A percentile compares a stretch with the other conserved stretches of the same genome.
Evolutionary conservation across 1,140 invertebrate species (phyloP).

Genomic region (Hydropsyche tenuis): DNA sequence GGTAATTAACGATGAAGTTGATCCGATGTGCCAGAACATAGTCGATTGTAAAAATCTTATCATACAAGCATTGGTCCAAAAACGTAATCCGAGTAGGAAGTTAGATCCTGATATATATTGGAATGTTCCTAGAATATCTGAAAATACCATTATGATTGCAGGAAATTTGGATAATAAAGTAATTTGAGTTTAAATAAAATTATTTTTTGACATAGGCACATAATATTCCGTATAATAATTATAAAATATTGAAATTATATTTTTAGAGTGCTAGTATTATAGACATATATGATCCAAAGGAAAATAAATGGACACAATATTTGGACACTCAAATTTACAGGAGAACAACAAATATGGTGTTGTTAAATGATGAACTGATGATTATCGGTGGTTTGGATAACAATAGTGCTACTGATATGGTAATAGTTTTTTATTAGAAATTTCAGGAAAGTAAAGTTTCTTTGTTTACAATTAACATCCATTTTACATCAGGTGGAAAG

Average conservation of each 20-base stretch:
- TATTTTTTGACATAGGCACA: background rate
- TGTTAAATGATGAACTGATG: background rate
- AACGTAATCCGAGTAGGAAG: background rate
- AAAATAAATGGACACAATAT: background rate
- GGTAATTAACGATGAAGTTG: background rate
- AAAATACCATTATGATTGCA: background rate
- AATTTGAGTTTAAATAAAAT: background rate
- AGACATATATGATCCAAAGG: background rate
- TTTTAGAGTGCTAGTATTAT: background rate
- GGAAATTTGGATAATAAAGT: background rate
- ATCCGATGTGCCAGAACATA: background rate
- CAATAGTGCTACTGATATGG: background rate
- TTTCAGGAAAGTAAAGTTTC: background rate
- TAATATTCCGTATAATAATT: too few species aligned
- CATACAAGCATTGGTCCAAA: background rate
- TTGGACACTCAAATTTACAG: background rate
- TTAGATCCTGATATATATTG: background rate
- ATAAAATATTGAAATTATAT: background rate
- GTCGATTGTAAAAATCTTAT: background rate
- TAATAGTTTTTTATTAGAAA: too few species aligned
- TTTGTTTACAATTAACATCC: background rate
- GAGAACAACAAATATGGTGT: background rate
- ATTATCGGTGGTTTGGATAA: background rate
- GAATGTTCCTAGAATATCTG: background rate
- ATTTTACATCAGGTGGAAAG: conserved; percentile 3